Percentiles rank a stretch among this genome's conserved stretches.
Evolutionary conservation across 1,140 invertebrate genomes (phyloP).

Genomic region (Lepidurus couesii): DNA sequence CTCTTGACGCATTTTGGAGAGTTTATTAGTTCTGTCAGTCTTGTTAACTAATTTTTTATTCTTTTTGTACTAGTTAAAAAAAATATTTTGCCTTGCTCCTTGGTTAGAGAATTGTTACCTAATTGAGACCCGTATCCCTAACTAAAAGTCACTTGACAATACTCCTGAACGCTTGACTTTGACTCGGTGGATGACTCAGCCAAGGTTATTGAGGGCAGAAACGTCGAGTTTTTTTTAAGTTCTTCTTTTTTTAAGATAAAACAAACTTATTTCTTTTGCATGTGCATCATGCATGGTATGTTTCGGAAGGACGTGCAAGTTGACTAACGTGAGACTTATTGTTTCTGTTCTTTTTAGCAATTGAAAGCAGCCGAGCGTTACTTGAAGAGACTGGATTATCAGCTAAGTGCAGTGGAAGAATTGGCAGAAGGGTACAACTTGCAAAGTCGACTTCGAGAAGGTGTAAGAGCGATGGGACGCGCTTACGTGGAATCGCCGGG

Average conservation of each 20-base stretch:
- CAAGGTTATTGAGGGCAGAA: neutral
- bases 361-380: constrained; percentile 50
- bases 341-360: constrained; percentile 45
- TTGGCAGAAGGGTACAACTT: constrained; percentile 50
- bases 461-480: constrained; percentile 50
- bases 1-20: neutral
- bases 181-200: neutral
- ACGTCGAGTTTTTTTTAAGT: neutral
- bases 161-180: neutral
- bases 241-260: neutral
- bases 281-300: constrained; percentile 1
- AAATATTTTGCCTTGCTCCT: neutral
- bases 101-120: too few species aligned
- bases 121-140: neutral
- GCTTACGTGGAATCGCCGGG: constrained; percentile 50
- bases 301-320: neutral
- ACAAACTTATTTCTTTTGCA: neutral
- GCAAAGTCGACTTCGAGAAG: constrained; percentile 50
- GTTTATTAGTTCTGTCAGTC: neutral
- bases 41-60: neutral
- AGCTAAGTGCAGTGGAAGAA: constrained; percentile 51
- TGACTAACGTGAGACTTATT: constrained; percentile 20
- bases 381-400: constrained; percentile 51
- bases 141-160: neutral
- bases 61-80: neutral